Evolutionary conservation across 2,888 invertebrate genomes (phyloP).

Genomic region (Tupiocoris notatus): DNA sequence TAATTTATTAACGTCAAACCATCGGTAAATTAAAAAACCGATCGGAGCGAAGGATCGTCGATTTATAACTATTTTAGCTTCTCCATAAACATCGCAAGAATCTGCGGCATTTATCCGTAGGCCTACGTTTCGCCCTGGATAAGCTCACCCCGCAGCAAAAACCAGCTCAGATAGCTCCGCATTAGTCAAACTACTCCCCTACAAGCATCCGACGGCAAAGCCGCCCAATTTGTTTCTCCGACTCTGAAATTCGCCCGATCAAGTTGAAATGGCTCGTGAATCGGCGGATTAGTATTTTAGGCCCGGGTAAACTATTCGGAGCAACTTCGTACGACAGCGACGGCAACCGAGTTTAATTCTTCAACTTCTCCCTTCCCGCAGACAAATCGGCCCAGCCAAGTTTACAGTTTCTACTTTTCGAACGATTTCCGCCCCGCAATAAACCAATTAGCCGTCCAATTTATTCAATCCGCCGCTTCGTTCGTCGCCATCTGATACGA

Average conservation of each 20-base stretch:
- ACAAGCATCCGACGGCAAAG: neutral
- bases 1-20: too few relatives aligned
- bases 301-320: neutral
- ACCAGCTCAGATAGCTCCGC: neutral
- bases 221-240: slow-evolving; percentile 30
- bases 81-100: too few relatives aligned
- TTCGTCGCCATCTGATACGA: too few relatives aligned
- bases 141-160: too few relatives aligned
- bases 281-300: slow-evolving; percentile 26
- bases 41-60: too few relatives aligned
- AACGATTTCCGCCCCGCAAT: slow-evolving; percentile 8
- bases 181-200: slow-evolving; percentile 26
- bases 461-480: neutral
- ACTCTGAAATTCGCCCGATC: slow-evolving; percentile 14
- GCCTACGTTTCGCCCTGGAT: too few relatives aligned
- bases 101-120: too few relatives aligned
- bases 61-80: too few relatives aligned
- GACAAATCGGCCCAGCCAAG: slow-evolving; percentile 17
- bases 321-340: slow-evolving; percentile 3
- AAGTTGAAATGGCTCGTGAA: slow-evolving; percentile 32
- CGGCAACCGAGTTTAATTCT: slow-evolving; percentile 18
- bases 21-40: too few relatives aligned
- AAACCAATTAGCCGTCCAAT: neutral
- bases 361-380: slow-evolving; percentile 5
- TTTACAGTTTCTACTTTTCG: slow-evolving; percentile 18